Evolutionary conservation across 2,888 invertebrate genomes (phyloP), one percentile per base, ranked within the genome.

Genomic region (Candidula unifasciata): DNA sequence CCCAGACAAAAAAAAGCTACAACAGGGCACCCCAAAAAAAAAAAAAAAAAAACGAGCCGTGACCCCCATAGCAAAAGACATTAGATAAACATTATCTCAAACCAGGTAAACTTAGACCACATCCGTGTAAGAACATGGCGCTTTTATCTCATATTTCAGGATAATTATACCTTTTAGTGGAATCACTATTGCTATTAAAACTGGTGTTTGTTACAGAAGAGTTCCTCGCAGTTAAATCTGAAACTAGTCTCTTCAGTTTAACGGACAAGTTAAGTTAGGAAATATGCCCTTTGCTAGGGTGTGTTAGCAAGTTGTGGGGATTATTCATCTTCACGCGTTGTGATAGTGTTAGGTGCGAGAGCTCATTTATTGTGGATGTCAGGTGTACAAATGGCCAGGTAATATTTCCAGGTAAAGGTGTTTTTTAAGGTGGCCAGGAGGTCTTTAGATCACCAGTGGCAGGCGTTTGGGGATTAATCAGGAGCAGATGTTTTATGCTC

Each of bases 91-190:
- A 74, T 74, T 74, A 54, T 18, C 16, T 54, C 0, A 54, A 27
- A 24, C 8, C 30, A 5, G 16, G 44, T 44, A 27, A 44, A n/a
- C 52, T 30, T 54, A 5, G 54, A 18, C 74, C 33, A 1, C 37
- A 10, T 1, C 30, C 30, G 74, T 27, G 8, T 54, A 54, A 13
- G 5, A 30, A 54, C n/a, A 64, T 3, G 24, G 64, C n/a, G 57
- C 24, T 37, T 13, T 27, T 60, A 27, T 78, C 60, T 60, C 60
- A 24, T n/a, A 8, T 33, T 35, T 21, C 60, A 8, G 35, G 21
- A 57, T 77, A 77, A 60, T 77, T 77, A 77, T 60, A 77, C 60
- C 33, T 27, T 69, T 30, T 21, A 60, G 21, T 57, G 5, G 30
- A 57, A 57, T 27, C 27, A 33, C 60, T 24, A 5, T 33, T 18